Base-by-base conservation (phyloP, 2,888 invertebrate species). In the Cynaeus angustus region DNA sequence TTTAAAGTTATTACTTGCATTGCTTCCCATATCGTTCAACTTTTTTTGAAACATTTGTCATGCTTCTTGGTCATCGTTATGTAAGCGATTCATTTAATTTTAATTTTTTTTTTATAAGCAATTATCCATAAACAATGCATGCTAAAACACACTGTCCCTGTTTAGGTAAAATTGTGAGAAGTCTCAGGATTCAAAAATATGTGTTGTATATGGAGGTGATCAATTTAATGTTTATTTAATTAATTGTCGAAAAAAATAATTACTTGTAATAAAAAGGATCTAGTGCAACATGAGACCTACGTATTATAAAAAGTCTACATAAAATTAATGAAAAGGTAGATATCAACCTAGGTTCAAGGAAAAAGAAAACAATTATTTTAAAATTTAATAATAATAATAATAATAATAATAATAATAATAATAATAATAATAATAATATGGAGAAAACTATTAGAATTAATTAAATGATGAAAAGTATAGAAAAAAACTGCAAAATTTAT, bases 201-300 rank as follows among this genome's bases (percentile, higher is more conserved):
- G 55, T 55, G 55, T 55, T 37, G 21, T 55, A 55, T 55, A 55
- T 37, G 38, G 55, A 55, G 55, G 55, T 38, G 21, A 55, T 55
- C 37, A 55, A n/a, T 55, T 55, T 55, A 55, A 55, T 55, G 55
- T 33, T 55, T 21, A 55, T 55, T 55, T 55, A 55, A 55, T 55
- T 10, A 55, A 38, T 55, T 55, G 55, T 38, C 37, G n/a, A 13
- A 55, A 38, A 55, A 55, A 38, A 52, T 28, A 9, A 52, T 10
- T 52, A 45, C 45, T 45, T 52, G n/a, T 52, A 26, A 52, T 30
- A 52, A 52, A 52, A 52, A 30, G 10, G 7, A 52, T 52, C 52
- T 30, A n/a, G n/a, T n/a, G n/a, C n/a, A n/a, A n/a, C n/a, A n/a
- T n/a, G n/a, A n/a, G n/a, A n/a, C n/a, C n/a, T n/a, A n/a, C n/a